Conservation (phyloP, 2,113 vertebrate genomes). For the Platysternon megacephalum region DNA sequence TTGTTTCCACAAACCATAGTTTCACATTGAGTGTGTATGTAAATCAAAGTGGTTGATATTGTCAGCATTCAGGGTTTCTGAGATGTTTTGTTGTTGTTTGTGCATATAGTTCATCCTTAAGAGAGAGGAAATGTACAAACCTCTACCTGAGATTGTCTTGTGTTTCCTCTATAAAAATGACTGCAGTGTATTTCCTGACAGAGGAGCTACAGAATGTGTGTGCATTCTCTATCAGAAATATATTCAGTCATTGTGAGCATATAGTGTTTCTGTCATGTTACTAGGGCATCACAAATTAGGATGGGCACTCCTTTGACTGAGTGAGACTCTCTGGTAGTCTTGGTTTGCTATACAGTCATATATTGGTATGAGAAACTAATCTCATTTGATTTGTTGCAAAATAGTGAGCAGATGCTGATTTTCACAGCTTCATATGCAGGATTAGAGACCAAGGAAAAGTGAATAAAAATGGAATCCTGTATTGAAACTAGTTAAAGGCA, state of each 20-base stretch:
- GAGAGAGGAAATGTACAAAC: not conserved
- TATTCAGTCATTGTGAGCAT: not conserved
- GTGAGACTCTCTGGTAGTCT: not conserved
- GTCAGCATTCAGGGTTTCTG: not conserved
- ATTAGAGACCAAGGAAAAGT: too few relatives aligned
- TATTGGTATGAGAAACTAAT: not conserved
- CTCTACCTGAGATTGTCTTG: not conserved
- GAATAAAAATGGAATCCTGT: too few relatives aligned
- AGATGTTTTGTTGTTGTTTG: fast-evolving
- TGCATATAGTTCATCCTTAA: not conserved
- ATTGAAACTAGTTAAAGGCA: too few relatives aligned
- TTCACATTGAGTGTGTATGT: not conserved
- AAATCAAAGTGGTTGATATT: not conserved
- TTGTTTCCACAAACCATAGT: constrained; percentile 8
- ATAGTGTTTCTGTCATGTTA: not conserved
- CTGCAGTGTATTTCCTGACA: not conserved
- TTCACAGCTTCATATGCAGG: not conserved
- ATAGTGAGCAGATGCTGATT: not conserved
- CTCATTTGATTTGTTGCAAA: not conserved
- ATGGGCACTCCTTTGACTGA: not conserved
- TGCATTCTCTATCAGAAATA: not conserved
- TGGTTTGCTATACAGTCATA: not conserved
- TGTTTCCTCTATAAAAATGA: not conserved
- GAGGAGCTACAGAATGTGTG: not conserved
- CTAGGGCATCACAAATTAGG: not conserved